phyloP scores from a whole-genome alignment of 2,888 invertebrate genomes.

The Lycia hirtaria region DNA sequence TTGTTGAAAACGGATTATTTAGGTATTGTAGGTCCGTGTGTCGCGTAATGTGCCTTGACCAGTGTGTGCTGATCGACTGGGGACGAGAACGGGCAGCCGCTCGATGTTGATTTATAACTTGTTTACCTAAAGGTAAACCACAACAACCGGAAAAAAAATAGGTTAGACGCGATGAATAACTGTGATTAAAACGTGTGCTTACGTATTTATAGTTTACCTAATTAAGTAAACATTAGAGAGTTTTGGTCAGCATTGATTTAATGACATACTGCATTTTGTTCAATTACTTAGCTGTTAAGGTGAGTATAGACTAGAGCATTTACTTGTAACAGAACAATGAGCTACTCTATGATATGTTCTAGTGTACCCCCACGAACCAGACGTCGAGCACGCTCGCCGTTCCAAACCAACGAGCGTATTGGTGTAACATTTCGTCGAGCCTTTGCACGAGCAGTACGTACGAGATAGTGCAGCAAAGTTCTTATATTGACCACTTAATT shows the following conservation, averaged over 20 bases:
- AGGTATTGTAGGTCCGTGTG: conserved; percentile 30
- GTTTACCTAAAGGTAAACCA: conserved; percentile 60
- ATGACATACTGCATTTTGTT: not conserved
- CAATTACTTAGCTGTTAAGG: too few relatives aligned
- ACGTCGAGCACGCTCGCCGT: too few relatives aligned
- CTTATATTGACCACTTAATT: too few relatives aligned
- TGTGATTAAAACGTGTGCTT: not conserved
- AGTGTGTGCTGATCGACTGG: conserved; percentile 60
- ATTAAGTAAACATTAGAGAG: conserved; percentile 4
- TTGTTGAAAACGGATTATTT: conserved; percentile 38
- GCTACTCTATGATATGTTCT: too few relatives aligned
- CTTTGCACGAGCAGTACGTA: too few relatives aligned
- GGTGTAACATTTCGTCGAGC: too few relatives aligned
- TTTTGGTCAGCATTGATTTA: too few relatives aligned
- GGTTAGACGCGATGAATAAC: conserved; percentile 43
- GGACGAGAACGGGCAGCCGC: conserved; percentile 13
- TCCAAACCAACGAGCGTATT: too few relatives aligned
- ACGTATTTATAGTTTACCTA: not conserved
- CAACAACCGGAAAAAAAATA: conserved; percentile 62
- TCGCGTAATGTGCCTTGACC: conserved; percentile 54
- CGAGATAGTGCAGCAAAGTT: too few relatives aligned
- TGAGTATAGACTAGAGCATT: too few relatives aligned
- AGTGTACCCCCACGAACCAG: too few relatives aligned
- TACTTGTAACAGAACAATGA: too few relatives aligned
- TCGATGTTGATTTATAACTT: conserved; percentile 46